A percentile compares a stretch with the other conserved stretches of the same genome.
Evolutionary conservation across 2,797 vertebrate genomes (phyloP).

Genomic region (Acipenser oxyrinchus): DNA sequence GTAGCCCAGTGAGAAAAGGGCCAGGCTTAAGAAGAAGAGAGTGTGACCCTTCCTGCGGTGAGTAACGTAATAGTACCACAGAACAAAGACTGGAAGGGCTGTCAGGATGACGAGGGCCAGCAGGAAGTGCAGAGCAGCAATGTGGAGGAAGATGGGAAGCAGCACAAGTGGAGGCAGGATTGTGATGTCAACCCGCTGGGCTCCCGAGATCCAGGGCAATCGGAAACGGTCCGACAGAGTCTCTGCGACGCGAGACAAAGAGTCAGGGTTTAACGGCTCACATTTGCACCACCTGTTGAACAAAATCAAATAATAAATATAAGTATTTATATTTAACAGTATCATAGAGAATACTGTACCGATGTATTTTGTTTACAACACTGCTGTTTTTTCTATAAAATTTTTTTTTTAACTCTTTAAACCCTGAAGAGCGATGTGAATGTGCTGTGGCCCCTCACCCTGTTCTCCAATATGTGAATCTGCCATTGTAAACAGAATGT

Average conservation of each 20-base stretch:
- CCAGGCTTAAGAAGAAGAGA: conserved; percentile 88
- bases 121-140: conserved; percentile 82
- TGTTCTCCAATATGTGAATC: too few relatives aligned
- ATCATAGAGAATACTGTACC: neutral
- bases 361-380: neutral
- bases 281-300: conserved; percentile 73
- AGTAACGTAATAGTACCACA: conserved; percentile 96
- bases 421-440: too few relatives aligned
- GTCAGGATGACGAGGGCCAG: conserved; percentile 67
- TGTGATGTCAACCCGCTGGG: conserved; percentile 74
- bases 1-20: conserved; percentile 86
- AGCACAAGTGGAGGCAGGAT: conserved; percentile 80
- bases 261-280: conserved; percentile 63
- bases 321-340: neutral
- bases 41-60: conserved; percentile 83
- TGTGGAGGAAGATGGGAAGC: conserved; percentile 73
- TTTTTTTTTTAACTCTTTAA: neutral
- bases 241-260: conserved; percentile 58
- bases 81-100: conserved; percentile 68
- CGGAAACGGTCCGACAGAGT: conserved; percentile 74
- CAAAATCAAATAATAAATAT: neutral
- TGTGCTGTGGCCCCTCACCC: too few relatives aligned
- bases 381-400: neutral
- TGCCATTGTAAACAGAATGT: neutral
- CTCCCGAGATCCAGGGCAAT: conserved; percentile 83